These are phyloP conservation scores for Eucidaris tribuloides DNA, from an alignment of 35 echinoderm and acorn worm genomes.

Conservation along the genomic window DNA sequence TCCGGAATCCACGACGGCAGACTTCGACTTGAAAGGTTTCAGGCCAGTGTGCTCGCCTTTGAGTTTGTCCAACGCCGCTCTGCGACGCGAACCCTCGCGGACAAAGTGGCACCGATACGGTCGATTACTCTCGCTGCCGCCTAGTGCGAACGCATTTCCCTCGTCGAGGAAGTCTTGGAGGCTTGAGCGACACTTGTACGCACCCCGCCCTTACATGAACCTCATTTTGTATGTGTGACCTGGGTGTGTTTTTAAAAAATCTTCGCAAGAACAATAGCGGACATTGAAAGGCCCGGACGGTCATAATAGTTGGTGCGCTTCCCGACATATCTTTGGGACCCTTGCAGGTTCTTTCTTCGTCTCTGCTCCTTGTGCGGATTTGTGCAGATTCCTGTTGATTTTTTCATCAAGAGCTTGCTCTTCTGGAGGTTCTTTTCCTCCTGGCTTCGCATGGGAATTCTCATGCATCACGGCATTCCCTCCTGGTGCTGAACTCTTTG, in stretches of 20 bases:
- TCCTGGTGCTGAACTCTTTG: neutral
- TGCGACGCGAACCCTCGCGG: neutral
- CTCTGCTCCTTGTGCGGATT: no score
- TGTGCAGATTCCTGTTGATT: neutral
- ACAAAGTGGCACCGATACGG: neutral
- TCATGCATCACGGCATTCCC: neutral
- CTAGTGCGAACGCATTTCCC: neutral
- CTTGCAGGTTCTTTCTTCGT: no score
- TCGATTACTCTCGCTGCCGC: neutral
- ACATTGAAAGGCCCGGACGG: neutral
- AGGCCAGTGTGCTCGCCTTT: constrained; percentile 11
- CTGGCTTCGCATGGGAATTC: neutral
- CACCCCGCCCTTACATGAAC: constrained; percentile 2
- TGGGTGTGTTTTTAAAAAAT: neutral
- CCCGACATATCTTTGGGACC: constrained; percentile 5
- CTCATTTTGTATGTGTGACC: neutral
- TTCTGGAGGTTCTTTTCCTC: neutral
- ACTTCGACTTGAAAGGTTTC: constrained; percentile 10
- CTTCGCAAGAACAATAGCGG: neutral
- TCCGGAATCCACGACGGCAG: neutral
- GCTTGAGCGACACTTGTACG: constrained; percentile 1
- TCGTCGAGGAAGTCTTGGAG: neutral
- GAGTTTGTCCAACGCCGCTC: neutral
- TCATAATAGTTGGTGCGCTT: constrained; percentile 6
- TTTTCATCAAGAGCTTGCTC: neutral